Base-by-base conservation (phyloP, 1,140 invertebrate genomes). In the Centruroides sculpturatus region DNA sequence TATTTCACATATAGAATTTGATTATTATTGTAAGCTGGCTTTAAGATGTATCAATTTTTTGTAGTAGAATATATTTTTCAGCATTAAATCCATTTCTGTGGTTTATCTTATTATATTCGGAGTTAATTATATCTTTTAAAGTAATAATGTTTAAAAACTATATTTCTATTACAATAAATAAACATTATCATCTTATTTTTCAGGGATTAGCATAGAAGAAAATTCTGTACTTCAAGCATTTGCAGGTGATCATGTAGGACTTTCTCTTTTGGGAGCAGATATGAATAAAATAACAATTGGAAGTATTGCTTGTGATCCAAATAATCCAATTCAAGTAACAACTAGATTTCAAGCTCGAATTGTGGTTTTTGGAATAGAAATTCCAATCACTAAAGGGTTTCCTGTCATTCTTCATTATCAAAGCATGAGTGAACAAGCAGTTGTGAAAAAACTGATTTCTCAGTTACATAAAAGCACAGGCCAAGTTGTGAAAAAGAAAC, bases 391-490 rank as follows among this genome's bases (percentile, higher is more conserved):
- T 3, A 91, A 85, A 77, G 70, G 70, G 56, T 71, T 70, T 13
- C 71, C 84, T 78, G 78, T 95, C 36, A 80, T 96, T 5, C 76
- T 98, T 64, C 93, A 98, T 75, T 88, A 91, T 69, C 92, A 95
- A 66, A 89, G 88, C 8, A 74, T 94, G 3, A 84, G 86, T 23
- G 93, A 98, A 72, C 87, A 92, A 35, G 94, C 87, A 35, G 80
- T 84, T 13, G 84, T 99, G 41, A 83, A 81, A 23, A 92, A 90
- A 75, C 73, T 99, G 50, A 81, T 90, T 41, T 82, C 86, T 4
- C 84, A 89, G 64, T 77, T 98, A 35, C 84, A 95, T 76, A 92
- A 92, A 74, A 90, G 82, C 70, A 92, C 88, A 3, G 93, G 93
- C 11, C 91, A 97, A 74, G 79, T 94, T 3, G 72, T 92, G 0